Evolutionary conservation across 2,797 vertebrate species (phyloP).

Genomic region (Sibirionetta formosa): DNA sequence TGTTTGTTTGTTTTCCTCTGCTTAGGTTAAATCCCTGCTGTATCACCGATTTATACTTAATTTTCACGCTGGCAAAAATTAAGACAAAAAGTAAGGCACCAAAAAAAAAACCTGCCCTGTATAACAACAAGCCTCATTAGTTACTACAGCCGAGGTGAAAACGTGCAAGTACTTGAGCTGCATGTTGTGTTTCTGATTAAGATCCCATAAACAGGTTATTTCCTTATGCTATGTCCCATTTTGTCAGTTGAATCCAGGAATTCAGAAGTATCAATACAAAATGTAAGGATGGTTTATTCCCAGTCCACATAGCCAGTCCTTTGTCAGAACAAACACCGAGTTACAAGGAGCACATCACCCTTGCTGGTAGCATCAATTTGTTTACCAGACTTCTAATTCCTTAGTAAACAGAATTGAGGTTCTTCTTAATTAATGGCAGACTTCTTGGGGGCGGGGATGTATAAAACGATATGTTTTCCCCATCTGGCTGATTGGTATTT

Average conservation of each 20-base stretch:
- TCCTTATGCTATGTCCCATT: conserved; percentile 57
- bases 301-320: conserved; percentile 64
- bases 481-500: conserved; percentile 75
- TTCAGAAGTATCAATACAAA: conserved; percentile 46
- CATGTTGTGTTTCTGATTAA: conserved; percentile 18
- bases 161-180: conserved; percentile 55
- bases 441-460: conserved; percentile 67
- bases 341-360: conserved; percentile 40
- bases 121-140: conserved; percentile 70
- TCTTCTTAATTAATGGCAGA: conserved; percentile 76
- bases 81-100: conserved; percentile 88
- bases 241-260: conserved; percentile 70
- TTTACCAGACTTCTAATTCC: conserved; percentile 77
- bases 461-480: conserved; percentile 64
- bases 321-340: conserved; percentile 63
- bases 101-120: conserved; percentile 82
- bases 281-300: conserved; percentile 35
- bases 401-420: conserved; percentile 67
- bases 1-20: conserved; percentile 53
- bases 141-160: conserved; percentile 63
- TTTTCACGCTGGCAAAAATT: conserved; percentile 86
- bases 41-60: conserved; percentile 83
- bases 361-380: conserved; percentile 73
- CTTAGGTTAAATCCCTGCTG: conserved; percentile 86
- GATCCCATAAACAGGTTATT: conserved; percentile 69